Evolutionary conservation across 2,113 vertebrate species (phyloP).

Genomic region (Hemicordylus capensis): DNA sequence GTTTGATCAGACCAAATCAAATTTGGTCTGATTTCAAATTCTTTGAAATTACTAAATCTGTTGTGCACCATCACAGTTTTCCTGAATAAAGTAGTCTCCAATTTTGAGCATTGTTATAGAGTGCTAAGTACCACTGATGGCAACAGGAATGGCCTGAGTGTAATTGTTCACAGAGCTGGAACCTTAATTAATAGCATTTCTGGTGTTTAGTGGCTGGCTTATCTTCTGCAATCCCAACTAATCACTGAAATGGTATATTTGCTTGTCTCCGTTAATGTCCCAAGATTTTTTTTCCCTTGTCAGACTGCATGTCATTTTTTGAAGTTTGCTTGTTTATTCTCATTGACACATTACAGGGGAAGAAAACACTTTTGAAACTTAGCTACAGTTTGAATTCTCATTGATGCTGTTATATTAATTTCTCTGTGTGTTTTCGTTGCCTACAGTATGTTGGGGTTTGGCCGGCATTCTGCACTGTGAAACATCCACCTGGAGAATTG

Average conservation of each 20-base stretch:
- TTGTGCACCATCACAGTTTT: not conserved
- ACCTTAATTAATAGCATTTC: not conserved
- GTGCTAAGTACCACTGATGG: not conserved
- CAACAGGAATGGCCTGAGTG: not conserved
- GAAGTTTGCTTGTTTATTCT: conserved; percentile 13
- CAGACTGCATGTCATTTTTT: not conserved
- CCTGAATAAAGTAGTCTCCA: not conserved
- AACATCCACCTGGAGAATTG: conserved; percentile 46
- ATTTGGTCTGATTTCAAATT: not conserved
- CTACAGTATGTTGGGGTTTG: conserved; percentile 39
- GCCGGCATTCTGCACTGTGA: conserved; percentile 35
- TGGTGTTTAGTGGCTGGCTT: not conserved
- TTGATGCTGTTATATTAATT: conserved; percentile 31
- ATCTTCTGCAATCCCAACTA: not conserved
- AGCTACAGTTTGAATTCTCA: not conserved
- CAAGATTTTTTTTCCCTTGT: not conserved
- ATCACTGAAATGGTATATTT: conserved; percentile 24
- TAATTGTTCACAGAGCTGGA: not conserved
- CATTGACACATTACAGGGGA: not conserved
- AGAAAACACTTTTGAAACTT: not conserved
- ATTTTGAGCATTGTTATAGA: not conserved
- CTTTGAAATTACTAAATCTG: not conserved
- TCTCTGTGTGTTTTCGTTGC: conserved; percentile 23
- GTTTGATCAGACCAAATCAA: no score
- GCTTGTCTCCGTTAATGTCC: not conserved